Base-by-base conservation (phyloP, 1,140 invertebrate genomes). In the Ceratitis capitata region DNA sequence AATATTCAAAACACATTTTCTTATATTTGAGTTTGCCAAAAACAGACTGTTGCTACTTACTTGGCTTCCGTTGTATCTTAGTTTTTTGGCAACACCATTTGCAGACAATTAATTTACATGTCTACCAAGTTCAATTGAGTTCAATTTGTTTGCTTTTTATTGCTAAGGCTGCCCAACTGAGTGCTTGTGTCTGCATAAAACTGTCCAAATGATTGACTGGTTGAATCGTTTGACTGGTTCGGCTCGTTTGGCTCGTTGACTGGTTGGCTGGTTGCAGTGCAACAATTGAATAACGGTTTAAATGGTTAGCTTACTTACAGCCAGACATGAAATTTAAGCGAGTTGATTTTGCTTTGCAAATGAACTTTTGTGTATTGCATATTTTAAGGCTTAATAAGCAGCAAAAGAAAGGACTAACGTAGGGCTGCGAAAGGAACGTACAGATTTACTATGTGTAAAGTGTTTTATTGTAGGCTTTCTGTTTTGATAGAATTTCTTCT, bases 51-150 rank as follows among this genome's bases (percentile, higher is more conserved):
- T 23, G 5, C 58, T 3, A 64, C n/a, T 56, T 3, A 64, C 58
- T 32, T 19, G 29, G 0, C n/a, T 23, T 56, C 9, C 23, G 45
- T 56, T 56, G 4, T 56, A 56, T 56, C n/a, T n/a, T n/a, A n/a
- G 35, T 9, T 64, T 78, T 78, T 78, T 78, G 69, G 69, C 69
- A 78, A 35, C 39, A 78, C 39, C 39, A 39, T 45, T 78, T 10
- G 69, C 69, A 45, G 39, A n/a, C 69, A 78, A 78, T 78, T 78
- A 78, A 78, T 78, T 78, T 78, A 78, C 69, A 78, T 45, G 69
- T 39, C 69, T 78, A 19, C n/a, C 69, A 39, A 78, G 69, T 78
- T 78, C 69, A 78, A 78, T 78, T 78, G 69, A 26, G 69, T 78
- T 78, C 69, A 78, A 78, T 45, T 78, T 78, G 35, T 45, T 45